phyloP scores from a whole-genome alignment of 1,140 invertebrate species.

The Tribolium madens region DNA sequence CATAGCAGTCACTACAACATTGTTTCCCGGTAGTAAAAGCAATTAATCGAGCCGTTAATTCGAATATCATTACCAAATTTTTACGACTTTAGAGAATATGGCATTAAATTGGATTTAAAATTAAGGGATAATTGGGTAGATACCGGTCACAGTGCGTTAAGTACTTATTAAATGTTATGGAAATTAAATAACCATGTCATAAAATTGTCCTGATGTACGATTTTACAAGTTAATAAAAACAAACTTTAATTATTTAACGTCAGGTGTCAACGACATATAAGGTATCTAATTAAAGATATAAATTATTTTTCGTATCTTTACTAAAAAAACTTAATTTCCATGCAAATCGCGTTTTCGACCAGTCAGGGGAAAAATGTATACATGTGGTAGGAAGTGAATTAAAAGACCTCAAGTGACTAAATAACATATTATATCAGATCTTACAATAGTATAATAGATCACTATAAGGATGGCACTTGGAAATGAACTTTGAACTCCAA shows the following conservation, averaged over 20 bases:
- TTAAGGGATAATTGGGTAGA: neutral
- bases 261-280: neutral
- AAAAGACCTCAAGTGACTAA: neutral
- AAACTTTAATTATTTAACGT: neutral
- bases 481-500: conserved; percentile 26
- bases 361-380: too few relatives aligned
- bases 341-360: neutral
- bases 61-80: neutral
- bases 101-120: neutral
- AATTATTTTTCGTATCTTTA: neutral
- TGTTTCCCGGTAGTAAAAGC: neutral
- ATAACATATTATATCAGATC: conserved; percentile 31
- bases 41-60: neutral
- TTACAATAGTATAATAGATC: neutral
- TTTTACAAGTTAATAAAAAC: neutral
- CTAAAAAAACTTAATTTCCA: neutral
- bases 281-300: neutral
- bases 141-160: neutral
- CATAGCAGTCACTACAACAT: too few relatives aligned
- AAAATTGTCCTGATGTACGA: neutral
- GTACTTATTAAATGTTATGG: neutral
- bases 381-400: too few relatives aligned
- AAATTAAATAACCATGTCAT: neutral
- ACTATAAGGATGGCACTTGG: conserved; percentile 27
- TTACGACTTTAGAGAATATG: neutral